phyloP scores from a whole-genome alignment of 1,140 invertebrate species.

The Oedothorax gibbosus region DNA sequence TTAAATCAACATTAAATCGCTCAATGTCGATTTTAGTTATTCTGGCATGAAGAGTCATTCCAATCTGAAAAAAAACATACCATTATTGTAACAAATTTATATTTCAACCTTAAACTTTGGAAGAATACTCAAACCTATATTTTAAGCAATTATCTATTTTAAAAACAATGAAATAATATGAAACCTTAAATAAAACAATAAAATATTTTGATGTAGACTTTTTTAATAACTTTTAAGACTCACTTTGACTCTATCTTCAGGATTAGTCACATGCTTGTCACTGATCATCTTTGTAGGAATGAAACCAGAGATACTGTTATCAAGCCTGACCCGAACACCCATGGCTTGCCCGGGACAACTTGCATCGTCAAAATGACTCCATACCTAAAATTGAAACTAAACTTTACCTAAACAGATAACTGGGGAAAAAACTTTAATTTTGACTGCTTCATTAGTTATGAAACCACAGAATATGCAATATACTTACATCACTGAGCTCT shows the following conservation, averaged over 20 bases:
- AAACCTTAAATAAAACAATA: neutral
- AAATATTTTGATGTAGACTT: neutral
- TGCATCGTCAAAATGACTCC: conserved; percentile 97
- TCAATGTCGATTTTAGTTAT: conserved; percentile 97
- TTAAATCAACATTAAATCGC: conserved; percentile 92
- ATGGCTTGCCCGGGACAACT: conserved; percentile 95
- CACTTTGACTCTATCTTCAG: conserved; percentile 86
- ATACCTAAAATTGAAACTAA: conserved; percentile 73
- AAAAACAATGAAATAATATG: neutral
- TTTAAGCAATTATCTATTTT: too few species aligned
- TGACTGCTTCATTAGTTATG: neutral
- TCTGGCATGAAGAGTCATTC: conserved; percentile 92
- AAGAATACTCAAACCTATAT: too few species aligned
- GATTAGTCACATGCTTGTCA: conserved; percentile 92
- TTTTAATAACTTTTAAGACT: conserved; percentile 31
- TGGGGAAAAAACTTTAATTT: neutral
- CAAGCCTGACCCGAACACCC: conserved; percentile 88
- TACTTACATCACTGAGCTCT: conserved; percentile 86
- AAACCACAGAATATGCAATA: too few species aligned
- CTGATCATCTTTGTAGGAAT: conserved; percentile 96
- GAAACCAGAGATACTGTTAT: conserved; percentile 95
- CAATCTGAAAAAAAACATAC: conserved; percentile 68
- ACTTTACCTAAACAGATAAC: neutral
- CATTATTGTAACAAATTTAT: neutral
- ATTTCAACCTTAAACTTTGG: too few species aligned